Base-by-base conservation (phyloP, 2,888 invertebrate genomes). In the Eristalis arbustorum region DNA sequence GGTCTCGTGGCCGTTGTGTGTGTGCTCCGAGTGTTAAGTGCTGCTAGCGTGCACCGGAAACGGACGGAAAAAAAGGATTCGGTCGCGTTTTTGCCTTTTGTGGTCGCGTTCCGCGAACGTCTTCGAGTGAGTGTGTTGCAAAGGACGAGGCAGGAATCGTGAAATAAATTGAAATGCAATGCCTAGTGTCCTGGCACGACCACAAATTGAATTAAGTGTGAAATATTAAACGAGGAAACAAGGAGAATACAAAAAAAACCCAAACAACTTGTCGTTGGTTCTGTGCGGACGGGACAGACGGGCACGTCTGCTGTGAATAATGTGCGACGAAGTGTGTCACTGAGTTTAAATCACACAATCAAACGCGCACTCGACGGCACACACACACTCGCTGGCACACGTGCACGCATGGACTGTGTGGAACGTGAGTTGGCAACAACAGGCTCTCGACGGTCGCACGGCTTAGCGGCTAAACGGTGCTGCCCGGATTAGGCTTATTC, bases 141-240 rank as follows among this genome's bases (percentile, higher is more conserved):
- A 14, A n/a, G 42, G n/a, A n/a, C 42, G 42, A 42, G 49, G 49
- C 18, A 49, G 18, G 49, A 49, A 49, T 49, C 18, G 49, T 18
- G 31, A 72, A 78, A 78, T 72, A 72, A 76, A 75, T 80, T 84
- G 84, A 78, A 87, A 77, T 87, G 78, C 82, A 87, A 87, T 82
- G 85, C 74, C 61, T 37, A 76, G 59, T 74, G 79, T 84, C 67
- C 59, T 82, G 75, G 80, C 80, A 59, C 75, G 79, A 49, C 76
- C 71, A 69, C 69, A 85, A 87, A 87, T 87, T 87, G 82, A 87
- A 87, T 87, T 82, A 82, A 87, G 82, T 75, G 82, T 82, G 82
- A 87, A 87, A 82, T 79, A 75, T 78, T 82, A 75, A 87, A 18
- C 49, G 49, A 18, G 49, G 49, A 18, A 49, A 49, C 42, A 42